phyloP scores from a whole-genome alignment of 2,888 invertebrate species.

The Archaeoteleia sp. region DNA sequence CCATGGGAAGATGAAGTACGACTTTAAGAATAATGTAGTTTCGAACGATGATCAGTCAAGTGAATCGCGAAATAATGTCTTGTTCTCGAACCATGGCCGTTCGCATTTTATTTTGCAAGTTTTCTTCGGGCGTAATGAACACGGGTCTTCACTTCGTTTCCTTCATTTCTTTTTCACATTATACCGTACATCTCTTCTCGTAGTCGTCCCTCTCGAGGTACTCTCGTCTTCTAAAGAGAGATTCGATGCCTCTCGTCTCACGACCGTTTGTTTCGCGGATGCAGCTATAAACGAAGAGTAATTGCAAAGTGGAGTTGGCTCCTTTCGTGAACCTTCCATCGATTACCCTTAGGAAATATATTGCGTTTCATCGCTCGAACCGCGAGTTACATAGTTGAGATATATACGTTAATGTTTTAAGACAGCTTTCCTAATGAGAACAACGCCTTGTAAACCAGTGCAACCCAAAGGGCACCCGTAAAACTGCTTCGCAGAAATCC shows the following conservation, averaged over 20 bases:
- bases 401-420: conserved; percentile 35
- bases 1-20: no score
- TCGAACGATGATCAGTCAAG: conserved; percentile 18
- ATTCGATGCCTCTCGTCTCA: conserved; percentile 30
- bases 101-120: conserved; percentile 17
- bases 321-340: conserved; percentile 37
- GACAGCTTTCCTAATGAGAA: conserved; percentile 28
- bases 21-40: conserved; percentile 1
- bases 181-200: conserved; percentile 7
- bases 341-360: conserved; percentile 38
- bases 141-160: conserved; percentile 25
- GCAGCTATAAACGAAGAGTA: conserved; percentile 41
- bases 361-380: conserved; percentile 37
- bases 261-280: conserved; percentile 44
- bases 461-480: conserved; percentile 22
- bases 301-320: conserved; percentile 40
- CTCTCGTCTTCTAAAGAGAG: conserved; percentile 20
- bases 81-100: conserved; percentile 10
- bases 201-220: conserved; percentile 20
- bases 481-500: conserved; percentile 5
- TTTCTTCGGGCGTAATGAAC: conserved; percentile 21
- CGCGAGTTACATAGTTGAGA: conserved; percentile 40
- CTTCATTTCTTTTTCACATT: conserved; percentile 28
- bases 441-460: conserved; percentile 8
- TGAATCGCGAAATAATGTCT: conserved; percentile 28